Evolutionary conservation across 2,888 invertebrate genomes (phyloP).

Genomic region (Temnothorax rugatulus): DNA sequence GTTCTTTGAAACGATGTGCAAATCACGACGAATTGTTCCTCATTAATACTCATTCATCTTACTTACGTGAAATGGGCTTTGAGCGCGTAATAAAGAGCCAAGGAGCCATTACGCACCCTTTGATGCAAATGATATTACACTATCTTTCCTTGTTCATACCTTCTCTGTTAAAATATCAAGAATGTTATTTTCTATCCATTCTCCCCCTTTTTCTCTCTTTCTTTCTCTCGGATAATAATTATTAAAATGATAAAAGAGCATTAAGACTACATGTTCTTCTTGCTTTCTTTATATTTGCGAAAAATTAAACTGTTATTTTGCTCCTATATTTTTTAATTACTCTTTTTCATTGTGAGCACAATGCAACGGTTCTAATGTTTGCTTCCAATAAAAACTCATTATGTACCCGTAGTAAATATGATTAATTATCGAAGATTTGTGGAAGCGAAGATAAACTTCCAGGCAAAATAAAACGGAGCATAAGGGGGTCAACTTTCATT

Average conservation of each 20-base stretch:
- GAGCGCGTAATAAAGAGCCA: constrained; percentile 58
- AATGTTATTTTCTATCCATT: constrained; percentile 4
- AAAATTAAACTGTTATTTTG: constrained; percentile 4
- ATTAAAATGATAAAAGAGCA: not conserved
- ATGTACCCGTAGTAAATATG: not conserved
- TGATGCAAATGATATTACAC: constrained; percentile 53
- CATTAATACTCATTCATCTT: constrained; percentile 80
- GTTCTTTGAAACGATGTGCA: constrained; percentile 41
- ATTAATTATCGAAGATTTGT: constrained; percentile 18
- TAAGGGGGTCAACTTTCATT: not conserved
- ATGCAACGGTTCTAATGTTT: not conserved
- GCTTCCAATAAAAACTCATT: constrained; percentile 1
- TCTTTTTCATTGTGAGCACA: not conserved
- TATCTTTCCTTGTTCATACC: constrained; percentile 25
- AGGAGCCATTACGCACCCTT: constrained; percentile 34
- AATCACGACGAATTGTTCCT: constrained; percentile 76
- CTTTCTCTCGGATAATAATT: not conserved
- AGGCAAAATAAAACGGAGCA: not conserved
- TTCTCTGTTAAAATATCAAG: constrained; percentile 16
- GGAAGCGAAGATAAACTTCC: not conserved
- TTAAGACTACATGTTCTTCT: not conserved
- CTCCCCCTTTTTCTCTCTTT: not conserved
- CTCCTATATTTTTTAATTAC: constrained; percentile 12
- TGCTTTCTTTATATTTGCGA: not conserved
- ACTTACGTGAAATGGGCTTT: constrained; percentile 60